Evolutionary conservation across 2,113 vertebrate genomes (phyloP), one percentile per base, ranked within the genome.

Genomic region (Dicrurus megarhynchus): DNA sequence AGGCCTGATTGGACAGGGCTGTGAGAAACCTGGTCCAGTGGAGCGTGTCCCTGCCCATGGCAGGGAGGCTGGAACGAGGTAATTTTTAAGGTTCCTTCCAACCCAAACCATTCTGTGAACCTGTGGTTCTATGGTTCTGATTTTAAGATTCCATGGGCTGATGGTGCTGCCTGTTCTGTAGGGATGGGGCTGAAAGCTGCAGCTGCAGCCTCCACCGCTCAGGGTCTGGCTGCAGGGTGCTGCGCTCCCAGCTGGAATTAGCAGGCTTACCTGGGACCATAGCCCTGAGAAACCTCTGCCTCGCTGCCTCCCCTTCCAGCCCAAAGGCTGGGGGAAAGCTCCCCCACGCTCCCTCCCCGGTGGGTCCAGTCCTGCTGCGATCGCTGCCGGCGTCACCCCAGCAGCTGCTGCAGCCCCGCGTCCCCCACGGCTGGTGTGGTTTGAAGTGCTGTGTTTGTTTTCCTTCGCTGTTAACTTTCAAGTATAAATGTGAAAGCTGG

Each of bases 381-480:
- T 4, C 13, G 2, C 35, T 16, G 32, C 68, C 59, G 60, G 18
- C 15, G 22, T 70, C 88, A 35, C 68, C 78, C 67, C 22, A 1
- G 82, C 71, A 93, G 84, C 93, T 88, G 91, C 93, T 42, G 60
- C 80, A 84, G 64, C 67, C 56, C 4, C 0, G 5, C 69, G 47
- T 52, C 83, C 90, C 93, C 84, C 13, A 37, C 1, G 5, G 52
- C 94, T 84, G 46, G 32, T 32, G 79, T 41, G 86, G 60, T 86
- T 93, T 76, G 81, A 89, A 81, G 79, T 12, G 81, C 14, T 82
- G 50, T 68, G 78, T 82, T 96, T 94, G 92, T 91, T 97, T 82
- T 70, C 89, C 95, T 93, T 50, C 77, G 5, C 87, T 39, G 63
- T 6, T 94, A 68, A 88, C 90, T 90, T 86, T 47, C 92, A 77